Base-by-base conservation (phyloP, 2,113 vertebrate genomes). In the Ochotona curzoniae region DNA sequence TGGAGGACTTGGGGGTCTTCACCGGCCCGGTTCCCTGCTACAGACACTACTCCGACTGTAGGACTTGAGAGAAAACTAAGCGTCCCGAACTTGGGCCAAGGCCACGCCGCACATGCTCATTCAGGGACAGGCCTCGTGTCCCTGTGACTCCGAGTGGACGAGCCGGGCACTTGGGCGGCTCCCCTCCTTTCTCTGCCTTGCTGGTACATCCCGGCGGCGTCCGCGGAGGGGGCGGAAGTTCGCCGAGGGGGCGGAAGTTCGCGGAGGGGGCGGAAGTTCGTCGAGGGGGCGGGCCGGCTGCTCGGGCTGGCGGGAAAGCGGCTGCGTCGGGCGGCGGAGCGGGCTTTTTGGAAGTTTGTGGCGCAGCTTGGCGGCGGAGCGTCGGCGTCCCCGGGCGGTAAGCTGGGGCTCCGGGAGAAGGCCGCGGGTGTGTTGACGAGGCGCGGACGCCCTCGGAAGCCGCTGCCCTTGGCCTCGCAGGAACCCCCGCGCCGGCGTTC, bases 261-360 rank as follows among this genome's bases (percentile, higher is more conserved):
- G n/a, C n/a, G n/a, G n/a, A n/a, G 4, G 32, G 21, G 5, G 49
- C 93, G 90, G 93, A 94, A 94, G 44, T 66, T 32, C 8, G 18
- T 14, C 1, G 1, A 26, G 81, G 83, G 96, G 96, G 70, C 95
- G 96, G 85, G 2, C 89, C 26, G 71, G 83, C 57, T 91, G 83
- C 60, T 64, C 30, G 9, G n/a, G 60, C 86, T 4, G 64, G 23
- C 94, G 96, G 96, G 95, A 96, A 91, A 63, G 38, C 3, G 51
- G 5, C 3, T n/a, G 12, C 21, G 25, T 26, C 1, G 0, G 0
- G 1, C 0, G 9, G 69, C 0, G 9, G 69, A 5, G 96, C 95
- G 96, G 89, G 95, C 66, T 35, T 90, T 96, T 96, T 63, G 30
- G 75, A 95, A 94, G 35, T 12, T 32, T 0, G 81, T 0, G 49